These are phyloP conservation scores for Brenthis daphne DNA, from an alignment of 2,888 invertebrate species.

Conservation along the genomic window DNA sequence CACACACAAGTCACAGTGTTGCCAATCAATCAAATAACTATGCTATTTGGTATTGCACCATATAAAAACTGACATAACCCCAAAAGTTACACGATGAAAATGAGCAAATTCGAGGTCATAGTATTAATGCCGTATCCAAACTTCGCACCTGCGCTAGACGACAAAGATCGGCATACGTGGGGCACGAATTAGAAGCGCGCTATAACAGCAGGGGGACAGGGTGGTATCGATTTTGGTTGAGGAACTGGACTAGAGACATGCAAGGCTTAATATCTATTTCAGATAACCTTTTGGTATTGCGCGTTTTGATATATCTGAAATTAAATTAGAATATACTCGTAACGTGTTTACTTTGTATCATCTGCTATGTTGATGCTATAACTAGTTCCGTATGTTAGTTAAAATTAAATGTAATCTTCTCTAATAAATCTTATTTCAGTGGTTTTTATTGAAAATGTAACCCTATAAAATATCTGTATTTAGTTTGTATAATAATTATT, in stretches of 20 bases:
- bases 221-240: constrained; percentile 81
- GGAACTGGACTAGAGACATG: constrained; percentile 80
- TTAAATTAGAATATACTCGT: constrained; percentile 1
- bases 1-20: too few species aligned
- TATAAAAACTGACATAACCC: not conserved
- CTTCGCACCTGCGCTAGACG: constrained; percentile 46
- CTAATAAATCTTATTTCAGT: not conserved
- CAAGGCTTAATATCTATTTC: constrained; percentile 77
- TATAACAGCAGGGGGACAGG: constrained; percentile 70
- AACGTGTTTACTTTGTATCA: not conserved
- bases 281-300: constrained; percentile 59
- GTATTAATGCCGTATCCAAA: constrained; percentile 37
- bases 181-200: constrained; percentile 70
- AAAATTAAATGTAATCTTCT: not conserved
- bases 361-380: not conserved
- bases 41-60: too few species aligned
- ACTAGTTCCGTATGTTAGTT: not conserved
- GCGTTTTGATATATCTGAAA: constrained; percentile 12
- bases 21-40: too few species aligned
- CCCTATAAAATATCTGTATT: too few species aligned
- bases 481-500: too few species aligned
- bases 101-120: not conserved
- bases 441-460: not conserved
- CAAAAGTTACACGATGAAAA: not conserved
- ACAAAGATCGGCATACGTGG: constrained; percentile 65